These are phyloP conservation scores for Erythrolamprus reginae DNA, from an alignment of 2,113 vertebrate species.

Conservation along the genomic window DNA sequence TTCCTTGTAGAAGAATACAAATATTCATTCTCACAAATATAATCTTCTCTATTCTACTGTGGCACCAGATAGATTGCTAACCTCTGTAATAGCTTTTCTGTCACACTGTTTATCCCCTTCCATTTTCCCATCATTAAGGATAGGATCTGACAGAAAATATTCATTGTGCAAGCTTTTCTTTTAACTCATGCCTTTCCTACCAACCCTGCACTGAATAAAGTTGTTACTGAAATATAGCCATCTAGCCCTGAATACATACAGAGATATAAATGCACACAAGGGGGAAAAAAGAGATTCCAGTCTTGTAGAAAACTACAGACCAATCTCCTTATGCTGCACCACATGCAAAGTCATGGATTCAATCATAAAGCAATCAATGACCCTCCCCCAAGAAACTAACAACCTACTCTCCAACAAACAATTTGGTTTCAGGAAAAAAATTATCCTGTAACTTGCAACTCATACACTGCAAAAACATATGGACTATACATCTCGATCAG, in stretches of 20 bases:
- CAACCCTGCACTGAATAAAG: background rate
- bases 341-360: too few species aligned
- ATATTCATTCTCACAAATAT: background rate
- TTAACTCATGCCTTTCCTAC: background rate
- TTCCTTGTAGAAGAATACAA: background rate
- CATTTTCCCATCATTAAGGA: background rate
- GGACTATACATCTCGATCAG: too few species aligned
- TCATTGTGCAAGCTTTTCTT: background rate
- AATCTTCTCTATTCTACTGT: background rate
- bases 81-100: background rate
- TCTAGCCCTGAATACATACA: background rate
- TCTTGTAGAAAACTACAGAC: too few species aligned
- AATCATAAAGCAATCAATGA: too few species aligned
- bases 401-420: too few species aligned
- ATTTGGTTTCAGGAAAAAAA: too few species aligned
- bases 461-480: too few species aligned
- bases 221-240: conserved; percentile 4
- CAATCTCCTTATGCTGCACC: too few species aligned
- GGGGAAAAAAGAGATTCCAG: too few species aligned
- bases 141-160: background rate
- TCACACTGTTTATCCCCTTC: background rate
- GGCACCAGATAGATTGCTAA: background rate
- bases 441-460: too few species aligned
- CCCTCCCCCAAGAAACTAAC: too few species aligned
- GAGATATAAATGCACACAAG: background rate